phyloP scores from a whole-genome alignment of 2,888 invertebrate genomes.

The Caenorhabditis sulstoni region DNA sequence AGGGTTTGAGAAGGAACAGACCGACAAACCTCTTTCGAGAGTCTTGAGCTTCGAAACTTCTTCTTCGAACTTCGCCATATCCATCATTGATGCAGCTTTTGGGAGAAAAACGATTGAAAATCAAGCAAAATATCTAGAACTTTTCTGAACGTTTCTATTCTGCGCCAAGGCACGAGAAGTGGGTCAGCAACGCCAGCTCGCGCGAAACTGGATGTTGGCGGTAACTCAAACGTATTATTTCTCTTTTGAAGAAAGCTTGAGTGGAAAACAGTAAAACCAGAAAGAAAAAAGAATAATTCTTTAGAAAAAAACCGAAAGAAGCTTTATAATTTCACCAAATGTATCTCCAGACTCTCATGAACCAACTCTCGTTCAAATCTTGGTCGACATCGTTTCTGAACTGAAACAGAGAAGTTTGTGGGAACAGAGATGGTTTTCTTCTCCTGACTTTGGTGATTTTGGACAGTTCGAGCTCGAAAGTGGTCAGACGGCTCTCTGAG shows the following conservation, averaged over 20 bases:
- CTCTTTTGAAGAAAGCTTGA: neutral
- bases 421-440: too few species aligned
- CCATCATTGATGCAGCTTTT: slow-evolving; percentile 83
- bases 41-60: slow-evolving; percentile 73
- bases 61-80: slow-evolving; percentile 81
- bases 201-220: slow-evolving; percentile 13
- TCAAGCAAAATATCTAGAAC: slow-evolving; percentile 7
- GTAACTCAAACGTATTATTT: too few species aligned
- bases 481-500: neutral
- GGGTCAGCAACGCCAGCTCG: slow-evolving; percentile 3
- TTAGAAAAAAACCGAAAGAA: too few species aligned
- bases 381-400: too few species aligned
- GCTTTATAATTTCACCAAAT: too few species aligned
- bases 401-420: too few species aligned
- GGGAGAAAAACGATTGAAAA: neutral
- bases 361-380: neutral
- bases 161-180: slow-evolving; percentile 10
- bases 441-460: too few species aligned
- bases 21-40: slow-evolving; percentile 71
- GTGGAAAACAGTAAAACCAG: too few species aligned
- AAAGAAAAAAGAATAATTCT: too few species aligned
- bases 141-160: slow-evolving; percentile 9
- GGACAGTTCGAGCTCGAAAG: too few species aligned
- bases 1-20: neutral
- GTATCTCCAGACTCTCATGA: slow-evolving; percentile 10